Percentiles rank a stretch among this genome's conserved stretches.
Evolutionary conservation across 2,888 invertebrate genomes (phyloP).

Genomic region (Drosophila peninsularis): DNA sequence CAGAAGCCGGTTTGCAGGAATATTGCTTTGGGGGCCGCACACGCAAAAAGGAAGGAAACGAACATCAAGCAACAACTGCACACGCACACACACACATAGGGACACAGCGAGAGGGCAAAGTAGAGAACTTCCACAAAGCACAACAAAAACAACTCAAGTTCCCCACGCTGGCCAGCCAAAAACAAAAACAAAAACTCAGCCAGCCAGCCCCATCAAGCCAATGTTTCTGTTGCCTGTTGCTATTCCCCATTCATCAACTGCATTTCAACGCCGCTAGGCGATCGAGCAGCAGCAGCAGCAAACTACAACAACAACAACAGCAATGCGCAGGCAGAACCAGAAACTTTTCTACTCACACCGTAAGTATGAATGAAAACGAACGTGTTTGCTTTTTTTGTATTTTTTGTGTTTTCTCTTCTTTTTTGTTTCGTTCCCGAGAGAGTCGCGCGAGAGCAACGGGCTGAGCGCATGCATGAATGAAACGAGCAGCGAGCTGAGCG

Average conservation of each 20-base stretch:
- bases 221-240: constrained; percentile 40
- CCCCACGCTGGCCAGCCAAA: constrained; percentile 49
- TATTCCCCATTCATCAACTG: constrained; percentile 77
- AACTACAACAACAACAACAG: constrained; percentile 19
- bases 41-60: constrained; percentile 79
- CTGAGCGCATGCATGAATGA: constrained; percentile 63
- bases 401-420: constrained; percentile 18
- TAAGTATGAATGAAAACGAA: constrained; percentile 80
- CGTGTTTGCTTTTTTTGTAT: constrained; percentile 62
- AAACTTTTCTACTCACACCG: constrained; percentile 67
- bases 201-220: too few relatives aligned
- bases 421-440: constrained; percentile 21
- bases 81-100: constrained; percentile 4
- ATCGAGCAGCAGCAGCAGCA: constrained; percentile 43
- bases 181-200: constrained; percentile 36
- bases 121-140: constrained; percentile 50
- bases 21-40: constrained; percentile 44
- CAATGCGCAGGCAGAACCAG: constrained; percentile 60
- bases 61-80: constrained; percentile 66
- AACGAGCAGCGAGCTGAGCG: constrained; percentile 53
- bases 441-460: constrained; percentile 30
- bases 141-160: constrained; percentile 59
- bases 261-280: constrained; percentile 78
- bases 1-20: constrained; percentile 77
- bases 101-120: constrained; percentile 22